Conservation (phyloP, 2,113 vertebrate species). For the Rhinopomastus cyanomelas region DNA sequence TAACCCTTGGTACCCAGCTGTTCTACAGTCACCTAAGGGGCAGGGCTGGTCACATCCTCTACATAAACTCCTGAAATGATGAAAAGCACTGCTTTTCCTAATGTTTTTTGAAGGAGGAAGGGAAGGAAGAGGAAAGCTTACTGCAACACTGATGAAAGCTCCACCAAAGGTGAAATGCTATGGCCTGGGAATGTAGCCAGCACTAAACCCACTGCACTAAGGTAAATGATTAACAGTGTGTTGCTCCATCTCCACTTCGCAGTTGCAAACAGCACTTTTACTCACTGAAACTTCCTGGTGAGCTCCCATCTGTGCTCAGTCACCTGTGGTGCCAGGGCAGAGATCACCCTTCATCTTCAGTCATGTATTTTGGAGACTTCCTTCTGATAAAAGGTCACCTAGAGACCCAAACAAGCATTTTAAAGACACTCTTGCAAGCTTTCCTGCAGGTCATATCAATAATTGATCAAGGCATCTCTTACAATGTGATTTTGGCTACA, state of each 20-base stretch:
- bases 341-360: neutral
- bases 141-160: neutral
- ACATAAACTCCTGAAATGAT: neutral
- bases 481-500: neutral
- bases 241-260: neutral
- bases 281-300: neutral
- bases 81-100: neutral
- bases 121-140: neutral
- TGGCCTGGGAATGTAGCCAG: neutral
- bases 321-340: neutral
- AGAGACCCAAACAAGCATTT: neutral
- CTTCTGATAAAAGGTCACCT: neutral
- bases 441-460: neutral
- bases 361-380: neutral
- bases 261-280: neutral
- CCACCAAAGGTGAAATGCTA: neutral
- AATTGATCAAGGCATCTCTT: neutral
- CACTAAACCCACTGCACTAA: neutral
- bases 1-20: neutral
- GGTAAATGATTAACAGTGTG: accelerated
- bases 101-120: neutral
- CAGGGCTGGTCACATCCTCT: neutral
- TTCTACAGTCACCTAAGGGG: neutral
- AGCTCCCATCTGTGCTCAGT: neutral
- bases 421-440: neutral